Base-by-base conservation (phyloP, 2,797 vertebrate species). In the Sternarchorhynchus goeldii region DNA sequence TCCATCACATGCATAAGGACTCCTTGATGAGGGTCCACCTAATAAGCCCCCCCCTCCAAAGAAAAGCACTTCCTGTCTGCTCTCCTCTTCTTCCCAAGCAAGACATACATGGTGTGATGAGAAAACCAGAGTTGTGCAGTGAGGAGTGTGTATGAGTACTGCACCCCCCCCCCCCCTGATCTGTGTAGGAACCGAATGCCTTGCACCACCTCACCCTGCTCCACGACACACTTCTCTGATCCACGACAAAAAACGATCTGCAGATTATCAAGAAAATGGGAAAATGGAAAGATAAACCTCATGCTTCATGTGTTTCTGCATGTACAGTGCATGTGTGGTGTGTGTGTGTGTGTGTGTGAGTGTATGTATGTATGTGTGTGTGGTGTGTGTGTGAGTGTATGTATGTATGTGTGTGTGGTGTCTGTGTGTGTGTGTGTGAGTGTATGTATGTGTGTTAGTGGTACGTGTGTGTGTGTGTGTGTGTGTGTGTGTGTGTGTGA, bases 1-100 rank as follows among this genome's bases (percentile, higher is more conserved):
- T 7, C 32, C 6, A 32, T 39, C 62, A 36, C 4, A 34, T 18
- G 87, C 89, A 87, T 89, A 90, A 92, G 83, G 84, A 63, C 21
- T 73, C 55, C 60, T 32, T 41, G 53, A 32, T 29, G 21, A 69
- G 18, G n/a, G 50, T 58, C 58, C 31, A 66, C 66, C 65, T 75
- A 39, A 59, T 57, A 58, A 45, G 6, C 41, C 41, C 41, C 41
- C 5, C 8, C 41, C 41, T 8, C 41, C 41, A 6, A 45, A 45
- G 10, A 6, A 7, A 7, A 45, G 7, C 34, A 36, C 34, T 8
- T 21, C 31, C 34, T 17, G 29, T 17, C n/a, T 25, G 50, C 6
- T 17, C 16, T 71, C 29, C 50, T 73, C 62, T 25, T 14, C 21
- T 34, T 1, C 32, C 50, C 53, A 66, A 58, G 21, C 17, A 14